phyloP scores from a whole-genome alignment of 30 jellyfish, hydroid and myxozoan species.

The Chrysaora quinquecirrha region DNA sequence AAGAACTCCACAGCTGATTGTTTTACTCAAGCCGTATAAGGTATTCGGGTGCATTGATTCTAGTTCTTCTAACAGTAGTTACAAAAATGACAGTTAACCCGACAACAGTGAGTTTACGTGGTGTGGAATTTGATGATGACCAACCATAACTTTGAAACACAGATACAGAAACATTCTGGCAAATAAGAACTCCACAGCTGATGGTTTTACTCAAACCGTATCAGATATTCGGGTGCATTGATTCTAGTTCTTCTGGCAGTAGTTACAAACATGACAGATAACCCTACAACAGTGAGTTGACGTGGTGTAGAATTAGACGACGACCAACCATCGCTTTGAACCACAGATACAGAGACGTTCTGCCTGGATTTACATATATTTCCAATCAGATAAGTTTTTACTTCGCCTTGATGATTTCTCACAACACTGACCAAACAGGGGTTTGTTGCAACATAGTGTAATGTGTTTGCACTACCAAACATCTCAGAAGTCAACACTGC shows the following conservation, averaged over 20 bases:
- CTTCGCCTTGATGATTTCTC: constrained; percentile 52
- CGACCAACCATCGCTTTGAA: constrained; percentile 35
- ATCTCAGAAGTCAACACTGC: background rate
- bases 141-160: constrained; percentile 24
- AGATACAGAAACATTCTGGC: background rate
- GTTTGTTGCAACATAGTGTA: background rate
- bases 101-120: constrained; percentile 25
- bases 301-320: constrained; percentile 33
- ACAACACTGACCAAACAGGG: constrained; percentile 46
- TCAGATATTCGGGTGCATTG: background rate
- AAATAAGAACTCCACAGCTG: too few species aligned
- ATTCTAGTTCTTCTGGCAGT: constrained; percentile 4
- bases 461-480: constrained; percentile 38
- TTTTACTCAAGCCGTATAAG: too few species aligned
- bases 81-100: constrained; percentile 36
- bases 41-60: background rate
- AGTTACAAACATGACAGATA: constrained; percentile 31
- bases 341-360: background rate
- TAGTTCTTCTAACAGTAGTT: constrained; percentile 14
- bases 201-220: background rate
- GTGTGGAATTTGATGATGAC: constrained; percentile 31
- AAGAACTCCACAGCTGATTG: too few species aligned
- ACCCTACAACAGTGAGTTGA: constrained; percentile 9
- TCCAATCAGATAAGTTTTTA: constrained; percentile 44
- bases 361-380: constrained; percentile 34